phyloP scores from a whole-genome alignment of 2,888 invertebrate genomes.

The Tetragonula carbonaria region DNA sequence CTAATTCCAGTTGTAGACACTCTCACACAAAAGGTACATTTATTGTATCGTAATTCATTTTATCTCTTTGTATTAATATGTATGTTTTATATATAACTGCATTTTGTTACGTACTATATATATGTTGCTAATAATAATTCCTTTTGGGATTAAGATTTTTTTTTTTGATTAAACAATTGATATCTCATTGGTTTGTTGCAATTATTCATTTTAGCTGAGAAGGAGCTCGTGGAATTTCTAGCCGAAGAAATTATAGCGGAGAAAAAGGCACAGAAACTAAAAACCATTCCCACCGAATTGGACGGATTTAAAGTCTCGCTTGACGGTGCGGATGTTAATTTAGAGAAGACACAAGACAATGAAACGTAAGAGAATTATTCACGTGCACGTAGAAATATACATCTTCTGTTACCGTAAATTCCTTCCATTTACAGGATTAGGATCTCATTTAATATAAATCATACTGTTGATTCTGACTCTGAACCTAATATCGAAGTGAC shows the following conservation, averaged over 20 bases:
- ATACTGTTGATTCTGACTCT: constrained; percentile 93
- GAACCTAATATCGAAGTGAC: constrained; percentile 88
- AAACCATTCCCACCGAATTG: constrained; percentile 90
- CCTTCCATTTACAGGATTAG: constrained; percentile 86
- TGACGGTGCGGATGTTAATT: constrained; percentile 93
- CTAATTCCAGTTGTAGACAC: constrained; percentile 87
- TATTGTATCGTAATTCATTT: background rate
- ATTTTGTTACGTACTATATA: background rate
- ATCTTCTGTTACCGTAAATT: background rate
- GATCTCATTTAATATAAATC: constrained; percentile 96
- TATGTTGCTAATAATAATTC: background rate
- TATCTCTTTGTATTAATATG: background rate
- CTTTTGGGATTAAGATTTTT: background rate
- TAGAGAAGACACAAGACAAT: constrained; percentile 89
- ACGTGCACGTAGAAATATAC: background rate
- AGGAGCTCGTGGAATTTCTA: constrained; percentile 95
- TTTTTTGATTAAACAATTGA: too few species aligned
- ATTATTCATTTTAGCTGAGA: constrained; percentile 87
- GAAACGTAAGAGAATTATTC: constrained; percentile 87
- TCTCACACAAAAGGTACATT: constrained; percentile 89
- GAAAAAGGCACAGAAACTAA: constrained; percentile 91
- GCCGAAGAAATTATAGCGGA: constrained; percentile 97
- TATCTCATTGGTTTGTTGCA: too few species aligned
- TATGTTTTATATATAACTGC: background rate
- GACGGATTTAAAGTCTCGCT: constrained; percentile 92